These are phyloP conservation scores for Agapostemon virescens DNA, from an alignment of 2,888 invertebrate genomes.

Conservation along the genomic window DNA sequence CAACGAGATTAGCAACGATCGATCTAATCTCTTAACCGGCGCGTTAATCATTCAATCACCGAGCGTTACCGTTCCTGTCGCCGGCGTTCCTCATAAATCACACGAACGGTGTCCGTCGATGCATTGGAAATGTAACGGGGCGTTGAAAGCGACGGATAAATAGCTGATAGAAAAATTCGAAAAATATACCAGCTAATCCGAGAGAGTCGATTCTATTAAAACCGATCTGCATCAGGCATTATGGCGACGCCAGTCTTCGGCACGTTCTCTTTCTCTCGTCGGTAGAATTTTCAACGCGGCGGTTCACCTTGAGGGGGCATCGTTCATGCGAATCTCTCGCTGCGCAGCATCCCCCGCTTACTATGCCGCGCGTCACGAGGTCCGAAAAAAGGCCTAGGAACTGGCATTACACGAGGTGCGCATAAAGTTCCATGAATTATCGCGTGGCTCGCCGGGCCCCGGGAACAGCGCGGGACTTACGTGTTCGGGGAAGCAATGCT, in stretches of 20 bases:
- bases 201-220: constrained; percentile 13
- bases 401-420: constrained; percentile 70
- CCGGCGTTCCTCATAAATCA: constrained; percentile 7
- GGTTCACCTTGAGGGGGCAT: constrained; percentile 57
- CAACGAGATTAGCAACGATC: constrained; percentile 8
- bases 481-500: constrained; percentile 72
- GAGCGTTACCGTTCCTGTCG: background rate
- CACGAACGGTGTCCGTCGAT: background rate
- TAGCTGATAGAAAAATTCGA: background rate
- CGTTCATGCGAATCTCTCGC: constrained; percentile 50
- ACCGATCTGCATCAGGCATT: background rate
- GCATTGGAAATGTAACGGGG: background rate
- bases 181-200: background rate
- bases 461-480: constrained; percentile 60
- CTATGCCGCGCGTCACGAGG: constrained; percentile 49
- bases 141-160: constrained; percentile 7
- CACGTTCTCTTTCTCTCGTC: constrained; percentile 4
- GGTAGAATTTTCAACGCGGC: constrained; percentile 58
- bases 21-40: constrained; percentile 42
- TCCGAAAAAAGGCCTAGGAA: constrained; percentile 38
- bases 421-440: constrained; percentile 74
- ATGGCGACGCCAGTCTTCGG: background rate
- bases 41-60: constrained; percentile 12
- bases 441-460: constrained; percentile 64
- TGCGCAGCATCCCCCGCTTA: constrained; percentile 26